Evolutionary conservation across 1,140 invertebrate genomes (phyloP).

Genomic region (Rhopalosiphum maidis): DNA sequence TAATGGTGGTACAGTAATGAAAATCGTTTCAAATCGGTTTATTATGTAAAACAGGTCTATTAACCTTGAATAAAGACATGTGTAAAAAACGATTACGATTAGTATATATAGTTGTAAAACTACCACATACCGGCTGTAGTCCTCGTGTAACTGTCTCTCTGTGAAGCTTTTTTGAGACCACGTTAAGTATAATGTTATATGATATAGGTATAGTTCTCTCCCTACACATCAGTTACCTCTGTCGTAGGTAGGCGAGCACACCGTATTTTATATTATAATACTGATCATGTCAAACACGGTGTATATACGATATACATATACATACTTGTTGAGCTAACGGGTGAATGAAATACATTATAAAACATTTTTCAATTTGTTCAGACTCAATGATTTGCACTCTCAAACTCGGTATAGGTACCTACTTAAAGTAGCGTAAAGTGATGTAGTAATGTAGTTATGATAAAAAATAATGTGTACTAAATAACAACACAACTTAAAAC

Average conservation of each 20-base stretch:
- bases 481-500: no score
- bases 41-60: background rate
- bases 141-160: background rate
- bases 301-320: no score
- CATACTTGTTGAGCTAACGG: background rate
- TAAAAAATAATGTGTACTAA: no score
- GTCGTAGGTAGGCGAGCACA: background rate
- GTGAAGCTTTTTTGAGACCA: background rate
- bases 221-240: background rate
- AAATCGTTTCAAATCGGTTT: slow-evolving; percentile 17
- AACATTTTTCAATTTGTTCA: background rate
- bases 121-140: background rate
- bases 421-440: no score
- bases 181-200: background rate
- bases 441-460: no score
- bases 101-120: background rate
- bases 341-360: background rate
- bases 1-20: background rate
- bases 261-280: background rate
- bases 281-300: background rate
- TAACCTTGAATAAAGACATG: background rate
- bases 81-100: slow-evolving; percentile 20
- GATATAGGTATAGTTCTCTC: background rate
- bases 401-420: no score
- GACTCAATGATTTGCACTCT: background rate